Base-by-base conservation (phyloP, 2,797 vertebrate genomes). In the Muscicapa striata region DNA sequence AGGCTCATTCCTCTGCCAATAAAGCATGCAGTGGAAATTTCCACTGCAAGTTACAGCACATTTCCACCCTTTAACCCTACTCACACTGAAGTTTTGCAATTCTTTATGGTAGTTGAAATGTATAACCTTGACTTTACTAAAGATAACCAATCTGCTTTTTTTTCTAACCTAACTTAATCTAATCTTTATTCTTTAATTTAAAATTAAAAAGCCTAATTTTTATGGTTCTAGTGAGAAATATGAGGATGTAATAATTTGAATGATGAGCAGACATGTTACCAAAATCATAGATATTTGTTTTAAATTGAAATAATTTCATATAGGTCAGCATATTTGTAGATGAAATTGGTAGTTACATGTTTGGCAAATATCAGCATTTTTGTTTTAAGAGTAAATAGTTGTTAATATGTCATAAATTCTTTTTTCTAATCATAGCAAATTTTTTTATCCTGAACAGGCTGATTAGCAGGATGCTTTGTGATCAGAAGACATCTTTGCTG, bases 1-100 rank as follows among this genome's bases (percentile, higher is more conserved):
- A 84, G 66, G 83, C 78, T 85, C 93, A 70, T 97, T 96, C 93
- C 89, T 95, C 61, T 91, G 84, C 77, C 89, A 82, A 95, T 89
- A 94, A 91, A 96, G 78, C 80, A 89, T 13, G 27, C 84, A 87
- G 89, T 97, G 97, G 98, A 98, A 98, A 97, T 98, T 98, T 97
- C 97, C 97, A 98, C 93, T 92, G 87, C 94, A 84, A 89, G 86
- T 78, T 89, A 87, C 88, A 96, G 94, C 90, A 64, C 55, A 89
- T 96, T 96, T 94, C 86, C 86, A 96, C 67, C 83, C 82, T 93
- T 96, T 95, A 96, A 95, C 95, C 92, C 95, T 95, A 93, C 87
- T 72, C 72, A 88, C 93, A 91, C 92, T 92, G 87, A 90, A 87
- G 84, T 94, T 96, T 88, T 78, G 79, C 74, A 94, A 89, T 79